These are phyloP conservation scores for Pilophorus perplexus DNA, from an alignment of 2,888 invertebrate species.

Conservation along the genomic window DNA sequence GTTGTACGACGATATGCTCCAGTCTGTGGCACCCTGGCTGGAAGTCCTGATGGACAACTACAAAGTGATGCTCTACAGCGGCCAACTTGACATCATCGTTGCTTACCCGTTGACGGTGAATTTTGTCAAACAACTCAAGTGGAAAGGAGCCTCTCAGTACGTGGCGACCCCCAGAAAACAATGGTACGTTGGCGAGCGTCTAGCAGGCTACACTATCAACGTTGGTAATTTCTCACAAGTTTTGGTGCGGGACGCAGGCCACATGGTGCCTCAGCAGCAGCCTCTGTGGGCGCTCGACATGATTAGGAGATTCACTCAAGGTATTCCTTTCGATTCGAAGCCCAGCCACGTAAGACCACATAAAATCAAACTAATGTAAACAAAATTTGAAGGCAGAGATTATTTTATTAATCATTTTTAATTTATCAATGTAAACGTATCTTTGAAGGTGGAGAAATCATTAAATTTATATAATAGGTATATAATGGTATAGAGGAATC, in stretches of 20 bases:
- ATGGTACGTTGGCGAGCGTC: conserved; percentile 63
- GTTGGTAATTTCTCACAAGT: conserved; percentile 70
- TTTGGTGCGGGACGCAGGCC: conserved; percentile 74
- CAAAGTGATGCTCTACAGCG: conserved; percentile 77
- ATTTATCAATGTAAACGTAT: too few relatives aligned
- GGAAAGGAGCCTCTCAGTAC: conserved; percentile 65
- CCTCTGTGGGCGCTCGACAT: conserved; percentile 73
- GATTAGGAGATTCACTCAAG: conserved; percentile 65
- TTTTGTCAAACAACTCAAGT: conserved; percentile 70
- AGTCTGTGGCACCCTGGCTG: conserved; percentile 72
- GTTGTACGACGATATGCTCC: conserved; percentile 74
- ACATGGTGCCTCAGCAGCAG: conserved; percentile 78
- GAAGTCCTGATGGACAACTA: conserved; percentile 64
- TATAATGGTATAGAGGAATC: too few relatives aligned
- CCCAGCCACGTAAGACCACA: not conserved
- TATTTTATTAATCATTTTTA: too few relatives aligned
- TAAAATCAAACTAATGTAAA: not conserved
- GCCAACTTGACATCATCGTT: conserved; percentile 88
- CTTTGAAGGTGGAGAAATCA: too few relatives aligned
- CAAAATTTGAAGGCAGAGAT: too few relatives aligned
- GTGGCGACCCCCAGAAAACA: conserved; percentile 63
- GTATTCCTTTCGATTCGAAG: conserved; percentile 49
- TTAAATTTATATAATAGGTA: too few relatives aligned
- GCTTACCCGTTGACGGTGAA: conserved; percentile 82
- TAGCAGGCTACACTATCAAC: conserved; percentile 74